Conservation (phyloP, 2,797 vertebrate species). For the Spinibarbus caldwelli region DNA sequence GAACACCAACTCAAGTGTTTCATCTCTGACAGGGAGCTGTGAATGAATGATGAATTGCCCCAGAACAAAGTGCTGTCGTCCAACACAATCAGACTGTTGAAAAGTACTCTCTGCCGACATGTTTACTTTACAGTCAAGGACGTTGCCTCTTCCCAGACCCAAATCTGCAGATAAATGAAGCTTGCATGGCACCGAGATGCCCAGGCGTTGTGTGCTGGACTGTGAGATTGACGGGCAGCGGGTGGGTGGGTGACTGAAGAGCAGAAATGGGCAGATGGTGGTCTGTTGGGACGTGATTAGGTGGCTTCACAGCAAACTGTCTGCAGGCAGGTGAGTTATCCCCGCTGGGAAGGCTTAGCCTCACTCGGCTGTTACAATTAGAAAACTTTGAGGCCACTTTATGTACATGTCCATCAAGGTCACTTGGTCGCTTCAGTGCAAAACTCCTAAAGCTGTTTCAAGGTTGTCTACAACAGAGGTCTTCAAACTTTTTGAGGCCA, state of each 20-base stretch:
- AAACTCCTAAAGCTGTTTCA: not conserved
- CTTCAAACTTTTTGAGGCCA: not conserved
- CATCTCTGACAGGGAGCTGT: slow-evolving; percentile 47
- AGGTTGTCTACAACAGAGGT: not conserved
- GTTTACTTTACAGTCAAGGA: slow-evolving; percentile 59
- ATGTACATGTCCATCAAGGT: not conserved
- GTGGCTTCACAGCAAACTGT: slow-evolving; percentile 47
- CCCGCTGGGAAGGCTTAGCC: slow-evolving; percentile 26
- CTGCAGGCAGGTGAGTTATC: slow-evolving; percentile 53
- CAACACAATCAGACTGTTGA: slow-evolving; percentile 44
- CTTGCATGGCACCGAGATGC: slow-evolving; percentile 41
- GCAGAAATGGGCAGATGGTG: slow-evolving; percentile 57
- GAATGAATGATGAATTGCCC: slow-evolving; percentile 58
- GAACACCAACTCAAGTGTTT: slow-evolving; percentile 56
- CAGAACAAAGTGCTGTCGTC: slow-evolving; percentile 38
- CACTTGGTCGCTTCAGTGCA: not conserved
- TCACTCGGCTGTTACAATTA: slow-evolving; percentile 32
- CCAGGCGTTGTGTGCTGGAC: slow-evolving; percentile 54
- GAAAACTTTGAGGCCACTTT: slow-evolving; percentile 43
- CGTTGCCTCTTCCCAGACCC: slow-evolving; percentile 46
- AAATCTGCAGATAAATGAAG: slow-evolving; percentile 57
- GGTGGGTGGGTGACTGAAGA: slow-evolving; percentile 45
- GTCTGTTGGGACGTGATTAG: slow-evolving; percentile 55
- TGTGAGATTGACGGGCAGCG: slow-evolving; percentile 57
- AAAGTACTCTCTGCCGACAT: slow-evolving; percentile 37